Percentiles rank a stretch among this genome's conserved stretches.
Conservation (phyloP, 1,140 invertebrate species). For the Odontomachus brunneus region DNA sequence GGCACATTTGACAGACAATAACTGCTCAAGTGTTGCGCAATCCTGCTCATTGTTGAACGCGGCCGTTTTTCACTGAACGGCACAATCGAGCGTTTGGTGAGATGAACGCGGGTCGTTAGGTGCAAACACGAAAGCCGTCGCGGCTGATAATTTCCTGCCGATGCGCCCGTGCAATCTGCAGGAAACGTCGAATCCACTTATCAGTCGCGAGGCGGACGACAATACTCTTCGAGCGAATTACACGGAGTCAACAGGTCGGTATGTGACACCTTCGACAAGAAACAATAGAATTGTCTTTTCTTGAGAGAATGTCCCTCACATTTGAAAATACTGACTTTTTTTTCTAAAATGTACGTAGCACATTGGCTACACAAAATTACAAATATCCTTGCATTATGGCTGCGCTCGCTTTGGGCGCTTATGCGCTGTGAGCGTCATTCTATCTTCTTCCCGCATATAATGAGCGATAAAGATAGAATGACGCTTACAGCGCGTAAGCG, state of each 20-base stretch:
- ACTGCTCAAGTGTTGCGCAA: constrained; percentile 30
- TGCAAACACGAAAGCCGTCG: background rate
- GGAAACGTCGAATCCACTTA: constrained; percentile 54
- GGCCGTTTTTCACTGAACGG: constrained; percentile 14
- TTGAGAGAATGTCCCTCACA: too few relatives aligned
- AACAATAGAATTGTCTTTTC: background rate
- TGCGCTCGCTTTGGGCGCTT: too few relatives aligned
- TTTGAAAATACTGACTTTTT: too few relatives aligned
- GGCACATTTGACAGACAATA: constrained; percentile 22
- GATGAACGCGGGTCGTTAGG: background rate
- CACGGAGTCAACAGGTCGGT: constrained; percentile 74
- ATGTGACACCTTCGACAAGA: background rate
- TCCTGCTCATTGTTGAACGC: constrained; percentile 18
- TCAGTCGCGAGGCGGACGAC: constrained; percentile 17
- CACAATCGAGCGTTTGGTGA: background rate
- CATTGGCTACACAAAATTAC: too few relatives aligned
- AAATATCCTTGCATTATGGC: too few relatives aligned
- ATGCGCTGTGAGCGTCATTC: too few relatives aligned
- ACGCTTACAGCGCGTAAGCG: too few relatives aligned
- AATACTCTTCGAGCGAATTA: constrained; percentile 27
- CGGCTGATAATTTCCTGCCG: constrained; percentile 33
- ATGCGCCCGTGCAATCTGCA: constrained; percentile 44
- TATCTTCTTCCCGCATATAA: too few relatives aligned
- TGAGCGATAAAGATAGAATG: too few relatives aligned
- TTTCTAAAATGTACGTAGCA: too few relatives aligned